phyloP scores from a whole-genome alignment of 1,140 invertebrate genomes.

The Drosophila saltans region DNA sequence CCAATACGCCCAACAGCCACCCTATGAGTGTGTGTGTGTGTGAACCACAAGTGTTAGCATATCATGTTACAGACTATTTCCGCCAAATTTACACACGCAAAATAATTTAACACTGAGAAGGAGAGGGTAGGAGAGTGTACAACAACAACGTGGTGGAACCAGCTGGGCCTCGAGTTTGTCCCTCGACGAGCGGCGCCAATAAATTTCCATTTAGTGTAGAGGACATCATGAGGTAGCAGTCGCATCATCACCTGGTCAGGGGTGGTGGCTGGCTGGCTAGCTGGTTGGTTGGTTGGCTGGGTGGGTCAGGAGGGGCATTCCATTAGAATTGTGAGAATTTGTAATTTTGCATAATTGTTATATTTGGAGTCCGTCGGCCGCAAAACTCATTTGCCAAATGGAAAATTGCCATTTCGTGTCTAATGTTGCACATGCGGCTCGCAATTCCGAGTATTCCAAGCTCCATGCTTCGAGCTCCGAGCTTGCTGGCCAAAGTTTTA shows the following conservation, averaged over 20 bases:
- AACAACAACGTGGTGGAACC: slow-evolving; percentile 3
- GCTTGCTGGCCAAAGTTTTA: slow-evolving; percentile 55
- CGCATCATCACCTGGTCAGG: slow-evolving; percentile 22
- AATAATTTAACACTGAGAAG: slow-evolving; percentile 68
- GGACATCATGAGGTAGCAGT: slow-evolving; percentile 22
- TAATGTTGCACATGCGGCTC: slow-evolving; percentile 76
- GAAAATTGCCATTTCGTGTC: slow-evolving; percentile 82
- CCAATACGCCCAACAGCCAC: slow-evolving; percentile 4
- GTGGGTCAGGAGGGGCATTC: slow-evolving; percentile 45
- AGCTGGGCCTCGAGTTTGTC: slow-evolving; percentile 45
- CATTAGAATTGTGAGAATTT: slow-evolving; percentile 83
- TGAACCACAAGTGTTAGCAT: slow-evolving; percentile 74
- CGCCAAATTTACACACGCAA: slow-evolving; percentile 81
- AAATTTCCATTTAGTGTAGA: slow-evolving; percentile 74
- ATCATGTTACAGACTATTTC: slow-evolving; percentile 82
- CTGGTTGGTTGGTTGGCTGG: slow-evolving; percentile 7
- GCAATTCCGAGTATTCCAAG: background rate
- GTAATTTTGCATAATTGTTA: slow-evolving; percentile 83
- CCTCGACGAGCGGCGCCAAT: slow-evolving; percentile 66
- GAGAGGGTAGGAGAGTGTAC: background rate
- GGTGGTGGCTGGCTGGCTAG: background rate
- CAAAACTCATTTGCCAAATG: slow-evolving; percentile 83
- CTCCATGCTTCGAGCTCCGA: background rate
- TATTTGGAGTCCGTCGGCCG: slow-evolving; percentile 79
- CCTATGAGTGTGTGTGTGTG: slow-evolving; percentile 1